Evolutionary conservation across 2,113 vertebrate genomes (phyloP).

Genomic region (Triplophysa rosa): DNA sequence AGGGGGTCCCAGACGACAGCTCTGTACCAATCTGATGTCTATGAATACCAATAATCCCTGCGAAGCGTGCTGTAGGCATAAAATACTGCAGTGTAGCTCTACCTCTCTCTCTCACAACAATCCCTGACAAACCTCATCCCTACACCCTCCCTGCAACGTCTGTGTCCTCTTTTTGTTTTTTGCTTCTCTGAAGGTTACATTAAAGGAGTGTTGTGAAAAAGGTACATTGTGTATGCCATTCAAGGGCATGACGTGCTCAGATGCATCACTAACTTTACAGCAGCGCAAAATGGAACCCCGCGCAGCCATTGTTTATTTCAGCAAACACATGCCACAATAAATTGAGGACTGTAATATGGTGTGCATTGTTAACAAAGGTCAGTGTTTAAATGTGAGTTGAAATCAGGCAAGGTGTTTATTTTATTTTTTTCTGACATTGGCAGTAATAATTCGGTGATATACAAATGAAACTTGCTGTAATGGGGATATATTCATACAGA

Average conservation of each 20-base stretch:
- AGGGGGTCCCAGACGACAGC: neutral
- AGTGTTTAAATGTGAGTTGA: no score
- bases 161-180: constrained; percentile 4
- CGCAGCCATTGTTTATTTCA: no score
- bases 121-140: neutral
- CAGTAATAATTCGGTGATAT: no score
- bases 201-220: constrained; percentile 2
- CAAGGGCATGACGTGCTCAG: neutral
- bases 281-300: no score
- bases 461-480: no score
- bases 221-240: neutral
- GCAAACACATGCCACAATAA: no score
- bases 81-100: constrained; percentile 28
- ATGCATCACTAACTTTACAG: no score
- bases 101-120: constrained; percentile 15
- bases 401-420: no score
- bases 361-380: no score
- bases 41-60: neutral
- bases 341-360: no score
- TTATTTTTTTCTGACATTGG: no score
- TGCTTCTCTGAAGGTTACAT: constrained; percentile 26
- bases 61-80: neutral
- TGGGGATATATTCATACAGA: no score
- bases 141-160: neutral
- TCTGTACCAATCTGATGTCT: neutral